Conservation (phyloP, 2,888 invertebrate genomes). For the Spisula solida region DNA sequence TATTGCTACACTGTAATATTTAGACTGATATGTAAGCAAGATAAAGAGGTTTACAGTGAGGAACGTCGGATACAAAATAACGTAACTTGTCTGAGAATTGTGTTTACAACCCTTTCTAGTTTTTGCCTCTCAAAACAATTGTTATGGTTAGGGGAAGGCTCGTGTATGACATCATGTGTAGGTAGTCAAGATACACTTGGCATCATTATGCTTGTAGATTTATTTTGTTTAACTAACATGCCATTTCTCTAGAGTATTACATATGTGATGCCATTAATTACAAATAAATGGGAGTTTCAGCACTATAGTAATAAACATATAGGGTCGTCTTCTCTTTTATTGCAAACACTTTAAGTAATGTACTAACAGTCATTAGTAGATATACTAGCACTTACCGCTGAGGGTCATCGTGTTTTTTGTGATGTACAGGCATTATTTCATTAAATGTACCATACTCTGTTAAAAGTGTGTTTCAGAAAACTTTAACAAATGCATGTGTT, state of each 20-base stretch:
- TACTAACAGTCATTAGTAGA: not conserved
- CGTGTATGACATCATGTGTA: not conserved
- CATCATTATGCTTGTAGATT: not conserved
- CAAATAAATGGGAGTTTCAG: not conserved
- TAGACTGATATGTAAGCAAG: not conserved
- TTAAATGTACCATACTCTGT: not conserved
- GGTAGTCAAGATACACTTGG: not conserved
- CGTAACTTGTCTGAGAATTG: not conserved
- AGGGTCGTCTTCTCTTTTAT: not conserved
- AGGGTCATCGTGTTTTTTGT: not conserved
- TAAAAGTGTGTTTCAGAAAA: no score
- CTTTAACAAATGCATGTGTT: no score
- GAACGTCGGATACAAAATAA: not conserved
- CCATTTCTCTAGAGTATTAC: not conserved
- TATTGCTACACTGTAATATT: no score
- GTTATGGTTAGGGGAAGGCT: not conserved
- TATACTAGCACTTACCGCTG: not conserved
- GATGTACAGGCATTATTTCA: not conserved
- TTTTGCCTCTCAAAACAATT: conserved; percentile 9
- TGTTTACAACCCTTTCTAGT: not conserved
- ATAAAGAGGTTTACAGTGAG: not conserved
- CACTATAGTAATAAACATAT: not conserved
- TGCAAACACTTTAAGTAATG: not conserved
- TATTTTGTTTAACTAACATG: not conserved
- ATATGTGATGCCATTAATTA: conserved; percentile 8